Conservation (phyloP, 2,888 invertebrate species). For the Osmoderma eremita region DNA sequence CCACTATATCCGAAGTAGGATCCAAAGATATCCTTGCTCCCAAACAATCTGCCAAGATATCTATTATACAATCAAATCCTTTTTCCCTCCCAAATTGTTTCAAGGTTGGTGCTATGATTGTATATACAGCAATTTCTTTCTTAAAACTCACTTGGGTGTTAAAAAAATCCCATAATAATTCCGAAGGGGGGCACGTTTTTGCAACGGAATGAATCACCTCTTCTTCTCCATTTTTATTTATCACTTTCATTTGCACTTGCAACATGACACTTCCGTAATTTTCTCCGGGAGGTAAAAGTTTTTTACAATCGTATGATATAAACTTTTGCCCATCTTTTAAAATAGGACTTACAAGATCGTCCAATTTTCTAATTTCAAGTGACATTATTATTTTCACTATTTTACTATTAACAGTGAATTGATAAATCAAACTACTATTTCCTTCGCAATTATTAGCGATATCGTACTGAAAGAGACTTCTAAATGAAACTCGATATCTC, state of each 20-base stretch:
- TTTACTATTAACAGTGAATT: no score
- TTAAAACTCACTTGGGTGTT: slow-evolving; percentile 64
- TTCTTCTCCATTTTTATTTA: slow-evolving; percentile 24
- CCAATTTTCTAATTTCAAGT: slow-evolving; percentile 3
- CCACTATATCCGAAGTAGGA: slow-evolving; percentile 56
- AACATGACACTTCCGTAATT: slow-evolving; percentile 70
- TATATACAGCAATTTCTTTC: slow-evolving; percentile 66
- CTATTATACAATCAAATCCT: not conserved
- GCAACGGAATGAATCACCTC: slow-evolving; percentile 62
- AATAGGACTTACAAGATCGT: not conserved
- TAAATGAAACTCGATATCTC: no score
- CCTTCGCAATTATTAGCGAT: no score
- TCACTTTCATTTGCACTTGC: slow-evolving; percentile 53
- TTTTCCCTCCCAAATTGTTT: slow-evolving; percentile 62
- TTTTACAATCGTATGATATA: slow-evolving; percentile 54
- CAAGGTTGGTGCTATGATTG: slow-evolving; percentile 62
- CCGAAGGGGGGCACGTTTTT: slow-evolving; percentile 66
- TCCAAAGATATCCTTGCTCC: slow-evolving; percentile 62
- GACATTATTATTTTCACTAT: not conserved
- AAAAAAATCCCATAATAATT: slow-evolving; percentile 64
- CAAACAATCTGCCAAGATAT: slow-evolving; percentile 62
- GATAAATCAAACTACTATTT: no score
- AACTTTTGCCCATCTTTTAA: slow-evolving; percentile 14
- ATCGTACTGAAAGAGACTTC: no score
- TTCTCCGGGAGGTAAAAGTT: slow-evolving; percentile 66